Conservation (phyloP, 2,797 vertebrate genomes). For the Acanthiza pusilla region DNA sequence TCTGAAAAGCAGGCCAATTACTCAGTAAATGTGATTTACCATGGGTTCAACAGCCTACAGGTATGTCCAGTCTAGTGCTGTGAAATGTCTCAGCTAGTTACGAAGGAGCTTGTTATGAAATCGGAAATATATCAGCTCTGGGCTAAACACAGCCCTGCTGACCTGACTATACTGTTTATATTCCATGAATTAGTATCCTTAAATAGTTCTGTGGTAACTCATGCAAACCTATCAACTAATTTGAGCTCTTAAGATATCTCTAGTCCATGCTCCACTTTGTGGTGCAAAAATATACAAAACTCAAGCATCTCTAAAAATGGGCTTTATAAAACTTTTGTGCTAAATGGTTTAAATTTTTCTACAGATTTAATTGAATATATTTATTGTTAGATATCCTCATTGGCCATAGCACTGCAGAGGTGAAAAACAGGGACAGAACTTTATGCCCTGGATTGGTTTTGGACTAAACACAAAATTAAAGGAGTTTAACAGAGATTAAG, state of each 20-base stretch:
- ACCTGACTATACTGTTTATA: not conserved
- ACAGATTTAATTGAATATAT: not conserved
- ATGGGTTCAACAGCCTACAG: not conserved
- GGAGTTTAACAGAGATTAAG: not conserved
- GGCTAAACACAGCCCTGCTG: not conserved
- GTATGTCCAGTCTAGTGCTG: not conserved
- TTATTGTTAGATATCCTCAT: not conserved
- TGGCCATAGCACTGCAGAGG: not conserved
- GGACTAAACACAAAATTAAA: not conserved
- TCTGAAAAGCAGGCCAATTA: not conserved
- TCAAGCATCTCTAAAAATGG: not conserved
- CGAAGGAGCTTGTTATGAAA: not conserved
- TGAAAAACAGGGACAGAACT: not conserved
- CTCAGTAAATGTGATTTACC: not conserved
- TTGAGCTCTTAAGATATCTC: not conserved
- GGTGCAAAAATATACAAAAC: not conserved
- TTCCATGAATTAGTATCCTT: not conserved
- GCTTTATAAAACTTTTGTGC: not conserved
- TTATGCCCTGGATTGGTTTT: not conserved
- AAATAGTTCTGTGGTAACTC: not conserved
- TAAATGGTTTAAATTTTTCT: not conserved
- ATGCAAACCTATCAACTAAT: not conserved
- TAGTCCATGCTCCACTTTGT: not conserved
- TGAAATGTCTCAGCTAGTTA: not conserved
- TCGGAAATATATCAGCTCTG: not conserved